phyloP scores from a whole-genome alignment of 2,888 invertebrate genomes.

The Amorpha juglandis region DNA sequence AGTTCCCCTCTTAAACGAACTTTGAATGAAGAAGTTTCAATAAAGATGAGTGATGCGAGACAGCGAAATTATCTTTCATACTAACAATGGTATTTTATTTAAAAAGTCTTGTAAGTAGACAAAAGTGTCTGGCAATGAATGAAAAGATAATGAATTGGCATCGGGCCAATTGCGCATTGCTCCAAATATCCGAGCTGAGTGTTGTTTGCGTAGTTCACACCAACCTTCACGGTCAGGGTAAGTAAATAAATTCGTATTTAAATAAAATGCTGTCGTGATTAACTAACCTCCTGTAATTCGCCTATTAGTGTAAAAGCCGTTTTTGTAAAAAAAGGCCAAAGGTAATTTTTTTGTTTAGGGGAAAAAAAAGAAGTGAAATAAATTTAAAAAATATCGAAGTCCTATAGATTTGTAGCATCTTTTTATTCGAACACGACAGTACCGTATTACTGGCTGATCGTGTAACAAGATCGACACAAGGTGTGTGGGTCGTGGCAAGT shows the following conservation, averaged over 20 bases:
- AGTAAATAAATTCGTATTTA: conserved; percentile 26
- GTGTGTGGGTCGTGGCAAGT: too few species aligned
- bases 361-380: too few species aligned
- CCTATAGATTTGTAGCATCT: too few species aligned
- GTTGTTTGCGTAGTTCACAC: conserved; percentile 12
- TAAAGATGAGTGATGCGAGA: conserved; percentile 22
- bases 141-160: conserved; percentile 44
- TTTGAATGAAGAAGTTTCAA: conserved; percentile 16
- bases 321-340: too few species aligned
- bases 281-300: not conserved
- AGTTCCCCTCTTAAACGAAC: conserved; percentile 15
- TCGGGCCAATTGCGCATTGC: conserved; percentile 32
- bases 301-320: not conserved
- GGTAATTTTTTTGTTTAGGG: too few species aligned
- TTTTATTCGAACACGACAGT: too few species aligned
- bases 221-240: conserved; percentile 28
- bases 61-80: conserved; percentile 12
- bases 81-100: conserved; percentile 26
- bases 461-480: too few species aligned
- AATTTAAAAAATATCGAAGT: too few species aligned
- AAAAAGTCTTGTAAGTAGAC: conserved; percentile 40
- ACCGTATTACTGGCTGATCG: too few species aligned
- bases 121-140: conserved; percentile 41
- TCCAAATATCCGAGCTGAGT: conserved; percentile 21
- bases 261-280: not conserved